Evolutionary conservation across 2,113 vertebrate species (phyloP), one percentile per base, ranked within the genome.

Genomic region (Elachura formosa): DNA sequence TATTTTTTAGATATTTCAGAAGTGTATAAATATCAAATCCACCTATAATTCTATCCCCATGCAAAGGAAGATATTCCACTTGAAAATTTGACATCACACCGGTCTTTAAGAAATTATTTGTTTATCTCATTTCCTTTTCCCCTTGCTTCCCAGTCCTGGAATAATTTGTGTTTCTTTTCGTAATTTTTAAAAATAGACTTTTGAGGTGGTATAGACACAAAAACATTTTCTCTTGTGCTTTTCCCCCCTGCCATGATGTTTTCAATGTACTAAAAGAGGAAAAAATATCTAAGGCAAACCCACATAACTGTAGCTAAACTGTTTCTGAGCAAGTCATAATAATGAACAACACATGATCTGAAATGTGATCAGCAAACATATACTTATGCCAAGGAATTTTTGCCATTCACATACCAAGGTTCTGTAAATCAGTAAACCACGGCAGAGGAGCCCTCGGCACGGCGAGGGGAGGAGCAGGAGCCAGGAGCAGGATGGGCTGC

Each of bases 331-430:
- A 96, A 98, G 97, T 98, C 97, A 97, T 97, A 98, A 98, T 98
- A 98, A 98, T 98, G 98, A 98, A 97, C 97, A 98, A 97, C 98
- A 98, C 97, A 98, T 98, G 98, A 98, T 98, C 96, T 98, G 98
- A 98, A 98, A 98, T 98, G 98, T 96, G 98, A 98, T 98, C 98
- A 98, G 98, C 97, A 98, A 98, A 98, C 97, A 98, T 96, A 97
- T 48, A 91, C 96, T 96, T 96, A 97, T 97, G 98, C 98, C 98
- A 98, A 98, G 95, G 96, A 98, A 97, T 98, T 98, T 97, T 96
- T 96, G 90, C 97, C 97, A 97, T 97, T 98, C 97, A 97, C 95
- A 97, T 97, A 97, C 96, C 96, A 96, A 96, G 94, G 79, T 96
- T 97, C 97, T 97, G 92, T 98, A 98, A 98, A 98, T 98, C 96